These are phyloP conservation scores for Sinocyclocheilus rhinocerous DNA, from an alignment of 2,113 vertebrate genomes.

Conservation along the genomic window DNA sequence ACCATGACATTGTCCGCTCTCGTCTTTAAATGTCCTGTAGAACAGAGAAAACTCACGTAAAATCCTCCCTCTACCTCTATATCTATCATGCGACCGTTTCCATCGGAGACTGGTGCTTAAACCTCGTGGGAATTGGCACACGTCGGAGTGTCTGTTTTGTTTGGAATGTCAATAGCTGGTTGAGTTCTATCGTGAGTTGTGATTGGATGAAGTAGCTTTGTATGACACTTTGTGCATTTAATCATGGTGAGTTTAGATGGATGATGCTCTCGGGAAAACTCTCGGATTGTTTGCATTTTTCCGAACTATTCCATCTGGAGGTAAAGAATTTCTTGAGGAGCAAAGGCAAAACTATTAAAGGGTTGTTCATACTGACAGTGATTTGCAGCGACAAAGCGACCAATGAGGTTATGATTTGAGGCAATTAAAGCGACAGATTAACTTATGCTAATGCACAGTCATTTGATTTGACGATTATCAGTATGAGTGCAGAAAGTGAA, in stretches of 20 bases:
- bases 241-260: constrained; percentile 36
- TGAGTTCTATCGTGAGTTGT: neutral
- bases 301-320: constrained; percentile 18
- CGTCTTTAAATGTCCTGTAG: constrained; percentile 37
- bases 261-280: constrained; percentile 26
- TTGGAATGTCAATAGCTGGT: neutral
- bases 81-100: neutral
- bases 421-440: neutral
- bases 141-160: neutral
- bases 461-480: neutral
- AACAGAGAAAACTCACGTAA: constrained; percentile 38
- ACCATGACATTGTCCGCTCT: constrained; percentile 62
- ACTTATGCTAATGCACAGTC: neutral
- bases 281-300: constrained; percentile 2
- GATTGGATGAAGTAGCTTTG: neutral
- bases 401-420: neutral
- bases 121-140: constrained; percentile 1
- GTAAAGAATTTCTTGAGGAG: constrained; percentile 7
- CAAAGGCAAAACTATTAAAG: constrained; percentile 16
- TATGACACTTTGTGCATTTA: constrained; percentile 45
- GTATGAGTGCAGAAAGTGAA: neutral
- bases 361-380: neutral
- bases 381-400: neutral
- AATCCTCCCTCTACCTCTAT: neutral
- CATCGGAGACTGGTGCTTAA: neutral